A percentile compares a stretch with the other conserved stretches of the same genome.
Evolutionary conservation across 1,140 invertebrate genomes (phyloP).

Genomic region (Ooceraea biroi): DNA sequence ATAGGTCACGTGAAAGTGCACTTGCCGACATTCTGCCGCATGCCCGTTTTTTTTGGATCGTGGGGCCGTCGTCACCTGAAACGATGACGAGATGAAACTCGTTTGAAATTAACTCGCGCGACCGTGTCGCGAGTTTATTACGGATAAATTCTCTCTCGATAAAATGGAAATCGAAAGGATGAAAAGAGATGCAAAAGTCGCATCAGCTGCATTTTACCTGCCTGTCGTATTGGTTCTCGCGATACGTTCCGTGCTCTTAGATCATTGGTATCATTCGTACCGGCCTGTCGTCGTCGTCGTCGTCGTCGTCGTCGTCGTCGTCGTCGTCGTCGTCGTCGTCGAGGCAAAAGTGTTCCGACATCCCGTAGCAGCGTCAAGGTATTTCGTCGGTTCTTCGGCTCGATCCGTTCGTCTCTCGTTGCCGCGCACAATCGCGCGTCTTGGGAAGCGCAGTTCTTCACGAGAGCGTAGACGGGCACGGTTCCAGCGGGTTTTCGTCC

Average conservation of each 20-base stretch:
- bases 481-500: constrained; percentile 87
- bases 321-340: no score
- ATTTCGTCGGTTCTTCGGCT: background rate
- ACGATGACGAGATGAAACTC: background rate
- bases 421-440: background rate
- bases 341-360: background rate
- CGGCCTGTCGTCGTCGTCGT: no score
- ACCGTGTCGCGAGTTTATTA: background rate
- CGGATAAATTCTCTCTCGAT: background rate
- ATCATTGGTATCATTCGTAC: background rate
- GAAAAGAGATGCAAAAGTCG: background rate
- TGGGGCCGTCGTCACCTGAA: constrained; percentile 6
- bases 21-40: constrained; percentile 66
- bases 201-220: constrained; percentile 4
- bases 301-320: no score
- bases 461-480: constrained; percentile 88
- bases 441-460: constrained; percentile 82
- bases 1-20: constrained; percentile 88
- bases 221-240: constrained; percentile 20
- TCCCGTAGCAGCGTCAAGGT: background rate
- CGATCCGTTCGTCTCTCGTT: background rate
- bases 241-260: background rate
- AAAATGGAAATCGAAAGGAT: no score
- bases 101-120: background rate
- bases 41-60: constrained; percentile 55